Conservation (phyloP, 2,797 vertebrate genomes). For the Poecile montanus region DNA sequence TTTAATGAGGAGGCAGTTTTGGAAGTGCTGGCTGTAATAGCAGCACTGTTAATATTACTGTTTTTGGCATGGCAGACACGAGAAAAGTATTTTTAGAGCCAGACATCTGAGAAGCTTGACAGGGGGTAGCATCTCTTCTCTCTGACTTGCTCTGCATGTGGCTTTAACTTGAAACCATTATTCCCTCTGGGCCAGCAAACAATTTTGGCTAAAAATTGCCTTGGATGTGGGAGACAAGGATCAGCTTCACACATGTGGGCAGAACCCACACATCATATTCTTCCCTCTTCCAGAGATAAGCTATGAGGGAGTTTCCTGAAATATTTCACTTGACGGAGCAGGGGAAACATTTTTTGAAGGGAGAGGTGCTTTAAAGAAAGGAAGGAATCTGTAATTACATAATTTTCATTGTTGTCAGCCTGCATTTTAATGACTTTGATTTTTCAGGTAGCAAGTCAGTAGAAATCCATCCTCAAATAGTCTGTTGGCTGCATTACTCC, state of each 20-base stretch:
- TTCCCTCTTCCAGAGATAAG: not conserved
- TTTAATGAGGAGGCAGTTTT: not conserved
- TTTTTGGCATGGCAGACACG: not conserved
- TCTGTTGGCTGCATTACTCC: not conserved
- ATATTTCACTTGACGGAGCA: not conserved
- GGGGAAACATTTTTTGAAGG: not conserved
- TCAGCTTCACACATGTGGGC: not conserved
- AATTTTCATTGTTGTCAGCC: not conserved
- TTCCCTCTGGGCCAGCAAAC: not conserved
- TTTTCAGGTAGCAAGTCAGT: not conserved
- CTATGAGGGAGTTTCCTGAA: slow-evolving; percentile 14
- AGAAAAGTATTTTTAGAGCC: slow-evolving; percentile 43
- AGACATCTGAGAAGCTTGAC: slow-evolving; percentile 44
- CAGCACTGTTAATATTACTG: not conserved
- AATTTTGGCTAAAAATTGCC: slow-evolving; percentile 15
- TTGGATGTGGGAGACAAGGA: not conserved
- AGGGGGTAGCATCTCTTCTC: not conserved
- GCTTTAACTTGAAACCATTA: slow-evolving; percentile 1
- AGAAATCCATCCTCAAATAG: not conserved
- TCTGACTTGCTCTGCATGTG: not conserved
- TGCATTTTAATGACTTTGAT: not conserved
- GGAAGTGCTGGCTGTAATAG: not conserved
- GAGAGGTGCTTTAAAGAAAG: not conserved
- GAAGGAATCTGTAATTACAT: not conserved
- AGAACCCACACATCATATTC: not conserved